These are phyloP conservation scores for Adineta ricciae DNA, from an alignment of 2,888 invertebrate genomes.

Conservation along the genomic window DNA sequence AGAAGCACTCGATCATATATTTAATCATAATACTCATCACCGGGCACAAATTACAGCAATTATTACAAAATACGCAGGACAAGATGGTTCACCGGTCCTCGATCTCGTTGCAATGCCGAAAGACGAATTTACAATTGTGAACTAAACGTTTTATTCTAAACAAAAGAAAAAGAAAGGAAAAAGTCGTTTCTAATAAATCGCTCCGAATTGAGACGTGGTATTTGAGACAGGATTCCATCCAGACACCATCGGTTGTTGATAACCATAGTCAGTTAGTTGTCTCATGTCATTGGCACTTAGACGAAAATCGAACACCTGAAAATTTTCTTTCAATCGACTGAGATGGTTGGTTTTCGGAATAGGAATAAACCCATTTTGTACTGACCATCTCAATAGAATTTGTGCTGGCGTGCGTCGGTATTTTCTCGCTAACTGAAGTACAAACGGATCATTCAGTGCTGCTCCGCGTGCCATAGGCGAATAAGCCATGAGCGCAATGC, in stretches of 20 bases:
- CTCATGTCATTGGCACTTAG: constrained; percentile 36
- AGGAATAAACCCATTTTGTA: constrained; percentile 40
- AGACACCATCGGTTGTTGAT: too few species aligned
- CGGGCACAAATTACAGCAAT: background rate
- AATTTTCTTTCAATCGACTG: constrained; percentile 38
- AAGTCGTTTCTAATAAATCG: background rate
- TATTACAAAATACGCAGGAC: background rate
- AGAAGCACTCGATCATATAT: background rate
- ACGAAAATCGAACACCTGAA: constrained; percentile 39
- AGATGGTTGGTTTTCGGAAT: constrained; percentile 39
- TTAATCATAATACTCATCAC: constrained; percentile 9
- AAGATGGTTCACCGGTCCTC: background rate
- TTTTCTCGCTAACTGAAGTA: constrained; percentile 38
- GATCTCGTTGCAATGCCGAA: background rate
- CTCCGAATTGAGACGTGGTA: background rate
- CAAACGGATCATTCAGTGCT: constrained; percentile 36
- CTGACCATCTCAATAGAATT: constrained; percentile 39
- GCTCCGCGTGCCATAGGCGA: constrained; percentile 38
- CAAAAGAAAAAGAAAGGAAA: constrained; percentile 34
- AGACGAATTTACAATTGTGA: background rate
- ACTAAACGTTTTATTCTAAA: background rate
- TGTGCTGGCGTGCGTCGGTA: constrained; percentile 38
- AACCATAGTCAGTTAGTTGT: background rate
- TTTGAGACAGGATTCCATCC: background rate
- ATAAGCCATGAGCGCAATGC: constrained; percentile 40